Conservation (phyloP, 1,140 invertebrate genomes). For the Melitaea cinxia region DNA sequence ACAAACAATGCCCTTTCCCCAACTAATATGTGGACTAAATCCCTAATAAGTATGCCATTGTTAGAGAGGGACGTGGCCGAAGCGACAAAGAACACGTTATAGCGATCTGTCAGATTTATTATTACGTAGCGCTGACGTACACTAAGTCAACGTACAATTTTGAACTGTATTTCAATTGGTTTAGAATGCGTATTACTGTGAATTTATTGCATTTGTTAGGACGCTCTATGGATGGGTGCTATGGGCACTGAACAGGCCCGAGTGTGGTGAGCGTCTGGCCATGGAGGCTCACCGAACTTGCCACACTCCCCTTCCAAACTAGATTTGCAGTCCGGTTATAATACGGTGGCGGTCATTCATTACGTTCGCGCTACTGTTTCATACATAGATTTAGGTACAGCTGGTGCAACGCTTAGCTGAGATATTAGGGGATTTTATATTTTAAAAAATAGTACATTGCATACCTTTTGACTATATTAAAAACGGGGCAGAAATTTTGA, state of each 20-base stretch:
- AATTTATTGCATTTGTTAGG: slow-evolving; percentile 39
- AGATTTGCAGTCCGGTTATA: slow-evolving; percentile 79
- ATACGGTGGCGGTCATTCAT: slow-evolving; percentile 74
- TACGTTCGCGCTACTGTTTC: slow-evolving; percentile 71
- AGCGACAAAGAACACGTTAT: slow-evolving; percentile 80
- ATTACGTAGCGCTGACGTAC: slow-evolving; percentile 27
- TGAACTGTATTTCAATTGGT: background rate
- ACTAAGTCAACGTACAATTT: background rate
- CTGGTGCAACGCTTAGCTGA: slow-evolving; percentile 31
- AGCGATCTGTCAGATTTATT: slow-evolving; percentile 66
- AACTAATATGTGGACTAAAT: slow-evolving; percentile 81
- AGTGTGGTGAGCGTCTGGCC: slow-evolving; percentile 78
- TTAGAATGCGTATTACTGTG: slow-evolving; percentile 20
- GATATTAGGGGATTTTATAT: background rate
- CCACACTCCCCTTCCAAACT: slow-evolving; percentile 78
- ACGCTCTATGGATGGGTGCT: slow-evolving; percentile 38
- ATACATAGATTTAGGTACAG: slow-evolving; percentile 61
- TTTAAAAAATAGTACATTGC: too few species aligned
- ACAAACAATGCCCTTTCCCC: slow-evolving; percentile 78
- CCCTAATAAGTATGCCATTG: slow-evolving; percentile 82
- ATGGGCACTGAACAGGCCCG: slow-evolving; percentile 61
- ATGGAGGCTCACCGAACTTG: slow-evolving; percentile 79
- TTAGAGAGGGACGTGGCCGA: slow-evolving; percentile 76
- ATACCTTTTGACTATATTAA: too few species aligned
- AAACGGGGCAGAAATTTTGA: too few species aligned